Evolutionary conservation across 2,797 vertebrate genomes (phyloP).

Genomic region (Numenius phaeopus): DNA sequence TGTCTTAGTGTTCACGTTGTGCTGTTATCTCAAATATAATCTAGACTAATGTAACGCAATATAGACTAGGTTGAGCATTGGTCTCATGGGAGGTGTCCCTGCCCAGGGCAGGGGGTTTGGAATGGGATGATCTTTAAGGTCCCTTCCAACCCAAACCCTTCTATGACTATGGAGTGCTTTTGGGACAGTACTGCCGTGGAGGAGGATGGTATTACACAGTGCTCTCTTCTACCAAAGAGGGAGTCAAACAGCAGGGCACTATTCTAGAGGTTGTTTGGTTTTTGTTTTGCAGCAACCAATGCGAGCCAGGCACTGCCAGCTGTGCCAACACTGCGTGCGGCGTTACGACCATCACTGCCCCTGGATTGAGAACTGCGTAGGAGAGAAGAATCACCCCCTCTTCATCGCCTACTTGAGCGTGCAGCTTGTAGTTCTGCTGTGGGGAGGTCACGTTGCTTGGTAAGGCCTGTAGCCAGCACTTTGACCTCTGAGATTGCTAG

Average conservation of each 20-base stretch:
- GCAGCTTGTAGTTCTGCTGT: constrained; percentile 90
- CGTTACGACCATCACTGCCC: constrained; percentile 97
- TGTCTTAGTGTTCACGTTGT: background rate
- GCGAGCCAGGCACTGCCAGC: constrained; percentile 92
- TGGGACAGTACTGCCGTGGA: background rate
- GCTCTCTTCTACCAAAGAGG: background rate
- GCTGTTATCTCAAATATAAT: background rate
- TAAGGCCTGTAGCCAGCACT: constrained; percentile 74
- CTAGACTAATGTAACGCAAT: background rate
- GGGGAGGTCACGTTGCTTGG: constrained; percentile 90
- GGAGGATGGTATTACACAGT: background rate
- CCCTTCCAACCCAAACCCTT: background rate
- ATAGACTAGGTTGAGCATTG: background rate
- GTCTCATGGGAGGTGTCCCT: background rate
- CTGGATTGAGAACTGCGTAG: constrained; percentile 97
- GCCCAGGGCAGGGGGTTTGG: background rate
- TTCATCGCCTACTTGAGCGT: constrained; percentile 88
- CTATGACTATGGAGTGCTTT: background rate
- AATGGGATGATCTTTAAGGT: background rate
- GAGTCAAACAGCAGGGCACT: background rate
- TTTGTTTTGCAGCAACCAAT: constrained; percentile 88
- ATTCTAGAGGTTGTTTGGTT: background rate
- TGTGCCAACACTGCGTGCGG: constrained; percentile 90
- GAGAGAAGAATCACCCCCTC: constrained; percentile 92
- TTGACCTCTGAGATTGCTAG: background rate